Base-by-base conservation (phyloP, 2,888 invertebrate genomes). In the Teinopalpus imperialis region DNA sequence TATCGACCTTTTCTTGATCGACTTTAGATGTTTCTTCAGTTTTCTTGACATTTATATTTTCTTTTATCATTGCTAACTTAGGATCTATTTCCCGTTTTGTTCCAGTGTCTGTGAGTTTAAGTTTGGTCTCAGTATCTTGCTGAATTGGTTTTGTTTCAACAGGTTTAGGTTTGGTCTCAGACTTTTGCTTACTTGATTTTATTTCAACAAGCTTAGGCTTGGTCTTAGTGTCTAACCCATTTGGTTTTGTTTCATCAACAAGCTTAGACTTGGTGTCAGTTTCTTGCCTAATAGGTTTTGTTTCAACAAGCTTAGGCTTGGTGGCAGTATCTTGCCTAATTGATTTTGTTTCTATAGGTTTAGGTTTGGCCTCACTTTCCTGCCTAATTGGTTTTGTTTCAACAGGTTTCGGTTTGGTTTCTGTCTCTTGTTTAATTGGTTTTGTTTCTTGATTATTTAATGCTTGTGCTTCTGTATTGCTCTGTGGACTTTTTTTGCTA, bases 401-500 rank as follows among this genome's bases (percentile, higher is more conserved):
- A 39, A 51, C 36, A 1, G 31, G 45, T 35, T 5, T 53, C 16
- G 48, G 52, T 52, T 50, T 65, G 9, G 40, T 48, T 46, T 46
- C 20, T 32, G 45, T 35, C 4, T 53, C 16, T 34, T n/a, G 63
- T 57, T 40, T 70, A 47, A 35, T 18, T n/a, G n/a, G n/a, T n/a
- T n/a, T 30, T 53, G 32, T 26, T 7, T 26, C 37, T 39, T 32
- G 29, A 26, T 24, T 14, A n/a, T 6, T 37, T 24, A 26, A 13
- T 34, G 14, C n/a, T 21, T 30, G 10, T 10, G 13, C 23, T 30
- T 24, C 16, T 9, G 23, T 14, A 16, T 12, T 23, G 4, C 3
- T 16, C 13, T 29, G 29, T n/a, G 8, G 21, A 34, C 5, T 35
- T 5, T 7, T 9, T 0, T 36, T n/a, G 6, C 35, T 29, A 4